Conservation (phyloP, 2,113 vertebrate genomes). For the Gambusia affinis region DNA sequence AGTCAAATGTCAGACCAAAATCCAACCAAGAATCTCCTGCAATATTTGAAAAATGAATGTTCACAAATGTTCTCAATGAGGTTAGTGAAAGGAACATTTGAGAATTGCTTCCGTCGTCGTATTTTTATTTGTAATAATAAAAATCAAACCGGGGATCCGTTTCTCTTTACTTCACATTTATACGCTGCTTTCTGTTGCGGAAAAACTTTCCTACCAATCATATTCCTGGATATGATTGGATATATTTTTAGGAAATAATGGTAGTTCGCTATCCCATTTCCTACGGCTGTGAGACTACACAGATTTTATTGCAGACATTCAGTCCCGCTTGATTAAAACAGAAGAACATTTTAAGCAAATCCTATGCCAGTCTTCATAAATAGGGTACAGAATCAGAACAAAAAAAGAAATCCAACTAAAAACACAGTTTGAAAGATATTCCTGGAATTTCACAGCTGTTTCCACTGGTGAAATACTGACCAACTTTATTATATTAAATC, state of each 20-base stretch:
- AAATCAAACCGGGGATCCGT: too few species aligned
- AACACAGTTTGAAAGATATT: not conserved
- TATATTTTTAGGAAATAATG: constrained; percentile 2
- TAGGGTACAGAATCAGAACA: not conserved
- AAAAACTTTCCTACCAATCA: not conserved
- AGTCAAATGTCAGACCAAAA: too few species aligned
- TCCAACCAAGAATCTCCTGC: too few species aligned
- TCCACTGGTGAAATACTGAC: too few species aligned
- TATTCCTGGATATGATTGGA: not conserved
- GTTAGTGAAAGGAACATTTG: too few species aligned
- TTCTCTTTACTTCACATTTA: too few species aligned
- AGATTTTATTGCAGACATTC: constrained; percentile 1
- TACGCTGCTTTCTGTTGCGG: too few species aligned
- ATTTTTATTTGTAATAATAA: too few species aligned
- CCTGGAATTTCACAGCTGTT: not conserved
- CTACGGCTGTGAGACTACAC: not conserved
- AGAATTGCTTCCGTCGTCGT: too few species aligned
- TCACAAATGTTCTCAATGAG: too few species aligned
- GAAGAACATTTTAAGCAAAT: not conserved
- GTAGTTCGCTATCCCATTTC: not conserved
- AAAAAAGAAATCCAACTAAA: not conserved
- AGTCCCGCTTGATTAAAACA: constrained; percentile 10
- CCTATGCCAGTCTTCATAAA: not conserved
- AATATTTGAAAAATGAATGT: too few species aligned
- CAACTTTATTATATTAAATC: not conserved